phyloP scores from a whole-genome alignment of 2,797 vertebrate genomes.

The Aldrovandia affinis region DNA sequence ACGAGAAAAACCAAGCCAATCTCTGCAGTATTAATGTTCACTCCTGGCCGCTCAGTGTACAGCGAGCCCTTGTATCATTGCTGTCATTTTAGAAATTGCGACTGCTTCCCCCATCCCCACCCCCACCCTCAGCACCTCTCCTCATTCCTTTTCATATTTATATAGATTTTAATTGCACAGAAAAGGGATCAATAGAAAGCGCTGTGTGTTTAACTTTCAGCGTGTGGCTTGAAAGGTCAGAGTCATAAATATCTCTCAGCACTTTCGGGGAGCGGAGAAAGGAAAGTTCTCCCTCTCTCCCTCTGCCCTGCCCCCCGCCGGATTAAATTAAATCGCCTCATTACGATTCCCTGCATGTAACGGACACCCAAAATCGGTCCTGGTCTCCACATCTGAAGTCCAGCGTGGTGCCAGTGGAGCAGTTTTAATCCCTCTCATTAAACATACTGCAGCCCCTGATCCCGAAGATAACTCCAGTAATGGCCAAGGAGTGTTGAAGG shows the following conservation, averaged over 20 bases:
- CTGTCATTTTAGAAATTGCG: neutral
- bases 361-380: conserved; percentile 16
- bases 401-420: conserved; percentile 33
- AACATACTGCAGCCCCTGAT: conserved; percentile 55
- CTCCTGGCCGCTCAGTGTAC: neutral
- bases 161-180: conserved; percentile 60
- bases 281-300: conserved; percentile 9
- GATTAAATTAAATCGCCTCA: conserved; percentile 45
- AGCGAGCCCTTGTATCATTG: neutral
- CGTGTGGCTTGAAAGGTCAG: conserved; percentile 61
- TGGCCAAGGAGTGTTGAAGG: conserved; percentile 66
- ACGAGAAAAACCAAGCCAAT: neutral
- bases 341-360: conserved; percentile 48
- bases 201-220: conserved; percentile 58
- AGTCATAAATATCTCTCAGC: conserved; percentile 57
- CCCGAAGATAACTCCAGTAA: conserved; percentile 52
- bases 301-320: conserved; percentile 19
- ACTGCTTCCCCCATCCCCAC: neutral
- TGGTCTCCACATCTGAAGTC: conserved; percentile 46
- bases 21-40: neutral
- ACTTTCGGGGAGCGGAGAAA: conserved; percentile 41
- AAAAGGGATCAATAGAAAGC: conserved; percentile 54
- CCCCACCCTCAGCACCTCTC: neutral
- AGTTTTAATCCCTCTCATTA: conserved; percentile 61
- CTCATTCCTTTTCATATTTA: conserved; percentile 7